phyloP scores from a whole-genome alignment of 2,113 vertebrate genomes.

The Macquaria ambigua region DNA sequence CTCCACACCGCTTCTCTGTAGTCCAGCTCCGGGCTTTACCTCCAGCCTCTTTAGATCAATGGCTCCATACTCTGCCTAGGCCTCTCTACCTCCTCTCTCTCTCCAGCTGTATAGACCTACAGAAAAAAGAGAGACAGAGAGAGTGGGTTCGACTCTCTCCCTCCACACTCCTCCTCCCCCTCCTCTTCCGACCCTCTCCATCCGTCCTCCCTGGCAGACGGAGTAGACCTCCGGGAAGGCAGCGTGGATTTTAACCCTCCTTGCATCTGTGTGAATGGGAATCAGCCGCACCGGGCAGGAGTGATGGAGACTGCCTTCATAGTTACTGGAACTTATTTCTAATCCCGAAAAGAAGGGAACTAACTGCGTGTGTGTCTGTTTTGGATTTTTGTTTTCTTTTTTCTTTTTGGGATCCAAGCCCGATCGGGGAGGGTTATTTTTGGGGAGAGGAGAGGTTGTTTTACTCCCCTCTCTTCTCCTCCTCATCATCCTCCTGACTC shows the following conservation, averaged over 20 bases:
- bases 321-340: conserved; percentile 70
- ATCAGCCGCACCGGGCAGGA: conserved; percentile 30
- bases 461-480: background rate
- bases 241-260: conserved; percentile 34
- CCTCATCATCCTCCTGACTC: conserved; percentile 14
- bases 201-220: conserved; percentile 64
- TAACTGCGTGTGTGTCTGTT: background rate
- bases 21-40: conserved; percentile 68
- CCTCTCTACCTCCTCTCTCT: conserved; percentile 38
- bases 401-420: conserved; percentile 29
- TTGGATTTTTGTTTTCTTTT: background rate
- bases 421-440: conserved; percentile 28
- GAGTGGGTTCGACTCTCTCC: conserved; percentile 6
- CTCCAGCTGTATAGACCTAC: conserved; percentile 45
- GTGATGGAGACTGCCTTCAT: conserved; percentile 67
- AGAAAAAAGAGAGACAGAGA: conserved; percentile 31
- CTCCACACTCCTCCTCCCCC: conserved; percentile 5
- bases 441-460: conserved; percentile 43
- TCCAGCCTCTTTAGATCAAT: conserved; percentile 72
- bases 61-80: conserved; percentile 1
- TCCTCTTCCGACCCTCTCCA: conserved; percentile 40
- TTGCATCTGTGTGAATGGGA: conserved; percentile 37
- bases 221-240: conserved; percentile 73
- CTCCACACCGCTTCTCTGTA: background rate
- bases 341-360: conserved; percentile 16